Evolutionary conservation across 2,888 invertebrate species (phyloP).

Genomic region (Drosophila paranaensis): DNA sequence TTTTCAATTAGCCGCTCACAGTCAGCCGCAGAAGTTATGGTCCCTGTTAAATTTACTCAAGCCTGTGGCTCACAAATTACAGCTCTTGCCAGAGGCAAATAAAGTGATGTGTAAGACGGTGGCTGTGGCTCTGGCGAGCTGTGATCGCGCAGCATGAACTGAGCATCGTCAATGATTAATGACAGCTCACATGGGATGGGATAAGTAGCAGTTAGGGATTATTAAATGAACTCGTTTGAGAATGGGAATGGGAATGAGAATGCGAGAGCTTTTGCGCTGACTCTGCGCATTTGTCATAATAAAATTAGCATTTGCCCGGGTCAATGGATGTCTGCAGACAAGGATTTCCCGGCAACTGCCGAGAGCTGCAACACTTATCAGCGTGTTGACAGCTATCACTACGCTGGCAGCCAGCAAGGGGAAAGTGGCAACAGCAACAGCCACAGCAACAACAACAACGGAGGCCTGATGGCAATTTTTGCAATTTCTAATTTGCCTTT

Average conservation of each 20-base stretch:
- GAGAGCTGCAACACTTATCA: slow-evolving; percentile 58
- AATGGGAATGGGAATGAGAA: not conserved
- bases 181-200: slow-evolving; percentile 17
- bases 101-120: slow-evolving; percentile 54
- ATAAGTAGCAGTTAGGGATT: slow-evolving; percentile 23
- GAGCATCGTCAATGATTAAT: slow-evolving; percentile 34
- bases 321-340: slow-evolving; percentile 38
- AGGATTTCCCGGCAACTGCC: slow-evolving; percentile 27
- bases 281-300: slow-evolving; percentile 69
- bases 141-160: slow-evolving; percentile 5
- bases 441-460: slow-evolving; percentile 14
- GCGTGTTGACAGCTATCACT: slow-evolving; percentile 61
- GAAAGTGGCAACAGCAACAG: slow-evolving; percentile 15
- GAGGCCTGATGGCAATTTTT: slow-evolving; percentile 22
- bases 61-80: slow-evolving; percentile 27
- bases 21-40: slow-evolving; percentile 27
- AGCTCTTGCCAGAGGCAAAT: slow-evolving; percentile 3
- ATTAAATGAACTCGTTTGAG: slow-evolving; percentile 19
- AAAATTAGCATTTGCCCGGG: slow-evolving; percentile 68
- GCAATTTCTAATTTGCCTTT: slow-evolving; percentile 63
- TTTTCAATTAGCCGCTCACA: slow-evolving; percentile 62
- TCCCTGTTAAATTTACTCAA: slow-evolving; percentile 9
- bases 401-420: slow-evolving; percentile 16
- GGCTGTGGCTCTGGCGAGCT: slow-evolving; percentile 18
- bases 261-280: slow-evolving; percentile 25